Evolutionary conservation across 2,888 invertebrate genomes (phyloP).

Genomic region (Sarcophaga rosellei): DNA sequence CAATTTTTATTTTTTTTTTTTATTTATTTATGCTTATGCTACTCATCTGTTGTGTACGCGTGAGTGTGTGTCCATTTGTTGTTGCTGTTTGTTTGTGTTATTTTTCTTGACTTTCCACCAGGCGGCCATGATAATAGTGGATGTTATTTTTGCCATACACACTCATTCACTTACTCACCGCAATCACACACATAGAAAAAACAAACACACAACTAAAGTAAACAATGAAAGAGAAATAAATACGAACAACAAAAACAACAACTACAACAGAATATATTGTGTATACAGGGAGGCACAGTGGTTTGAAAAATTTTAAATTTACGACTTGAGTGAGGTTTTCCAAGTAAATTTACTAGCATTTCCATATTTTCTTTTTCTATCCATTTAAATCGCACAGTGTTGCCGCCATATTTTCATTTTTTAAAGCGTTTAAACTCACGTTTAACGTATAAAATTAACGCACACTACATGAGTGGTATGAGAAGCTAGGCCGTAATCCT

Average conservation of each 20-base stretch:
- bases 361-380: no score
- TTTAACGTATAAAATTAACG: no score
- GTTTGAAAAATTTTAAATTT: not conserved
- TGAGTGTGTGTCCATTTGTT: constrained; percentile 12
- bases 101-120: constrained; percentile 63
- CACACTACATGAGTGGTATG: no score
- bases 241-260: not conserved
- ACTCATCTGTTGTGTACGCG: not conserved
- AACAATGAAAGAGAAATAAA: constrained; percentile 23
- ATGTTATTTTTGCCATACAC: constrained; percentile 2
- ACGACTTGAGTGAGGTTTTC: no score
- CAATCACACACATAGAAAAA: constrained; percentile 15
- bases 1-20: not conserved
- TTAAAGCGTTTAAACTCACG: no score
- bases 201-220: constrained; percentile 1
- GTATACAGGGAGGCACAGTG: not conserved
- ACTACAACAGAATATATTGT: not conserved
- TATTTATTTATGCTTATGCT: not conserved
- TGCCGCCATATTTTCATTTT: no score
- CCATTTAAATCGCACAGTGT: no score
- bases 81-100: constrained; percentile 66
- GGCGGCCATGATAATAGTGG: constrained; percentile 60
- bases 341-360: no score
- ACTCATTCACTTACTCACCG: not conserved
- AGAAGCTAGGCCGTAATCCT: no score